Evolutionary conservation across 1,140 invertebrate species (phyloP).

Genomic region (Sitophilus oryzae): DNA sequence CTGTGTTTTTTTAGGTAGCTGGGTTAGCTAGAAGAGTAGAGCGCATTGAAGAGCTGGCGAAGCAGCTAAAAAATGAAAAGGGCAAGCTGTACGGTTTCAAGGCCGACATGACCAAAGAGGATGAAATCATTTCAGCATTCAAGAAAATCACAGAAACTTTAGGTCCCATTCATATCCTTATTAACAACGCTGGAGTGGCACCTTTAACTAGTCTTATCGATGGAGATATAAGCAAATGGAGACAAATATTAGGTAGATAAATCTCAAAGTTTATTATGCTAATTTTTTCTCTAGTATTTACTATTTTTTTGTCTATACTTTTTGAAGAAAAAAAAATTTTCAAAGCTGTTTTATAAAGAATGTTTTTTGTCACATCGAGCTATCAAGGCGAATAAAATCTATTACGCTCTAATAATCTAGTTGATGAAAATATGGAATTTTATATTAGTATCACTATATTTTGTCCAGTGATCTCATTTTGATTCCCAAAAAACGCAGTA

Average conservation of each 20-base stretch:
- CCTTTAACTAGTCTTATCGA: conserved; percentile 1
- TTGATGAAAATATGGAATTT: no score
- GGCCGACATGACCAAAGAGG: conserved; percentile 44
- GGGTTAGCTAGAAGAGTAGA: conserved; percentile 29
- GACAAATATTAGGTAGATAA: conserved; percentile 1
- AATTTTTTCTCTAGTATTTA: no score
- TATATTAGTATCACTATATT: no score
- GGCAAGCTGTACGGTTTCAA: conserved; percentile 31
- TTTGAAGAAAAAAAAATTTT: no score
- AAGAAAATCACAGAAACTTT: conserved; percentile 53
- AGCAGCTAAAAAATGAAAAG: conserved; percentile 7
- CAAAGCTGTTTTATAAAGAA: no score
- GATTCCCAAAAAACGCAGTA: no score
- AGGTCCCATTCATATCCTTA: conserved; percentile 60
- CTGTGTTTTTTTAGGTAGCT: conserved; percentile 26
- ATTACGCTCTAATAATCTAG: no score
- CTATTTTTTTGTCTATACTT: no score
- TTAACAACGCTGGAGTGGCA: conserved; percentile 65
- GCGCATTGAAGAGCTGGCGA: conserved; percentile 20
- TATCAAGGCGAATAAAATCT: no score
- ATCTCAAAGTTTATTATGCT: no score
- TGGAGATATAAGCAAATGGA: conserved; percentile 21
- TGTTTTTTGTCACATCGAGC: no score
- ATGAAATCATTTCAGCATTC: conserved; percentile 61
- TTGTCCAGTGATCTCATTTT: no score